Base-by-base conservation (phyloP, 2,113 vertebrate genomes). In the Spea bombifrons region DNA sequence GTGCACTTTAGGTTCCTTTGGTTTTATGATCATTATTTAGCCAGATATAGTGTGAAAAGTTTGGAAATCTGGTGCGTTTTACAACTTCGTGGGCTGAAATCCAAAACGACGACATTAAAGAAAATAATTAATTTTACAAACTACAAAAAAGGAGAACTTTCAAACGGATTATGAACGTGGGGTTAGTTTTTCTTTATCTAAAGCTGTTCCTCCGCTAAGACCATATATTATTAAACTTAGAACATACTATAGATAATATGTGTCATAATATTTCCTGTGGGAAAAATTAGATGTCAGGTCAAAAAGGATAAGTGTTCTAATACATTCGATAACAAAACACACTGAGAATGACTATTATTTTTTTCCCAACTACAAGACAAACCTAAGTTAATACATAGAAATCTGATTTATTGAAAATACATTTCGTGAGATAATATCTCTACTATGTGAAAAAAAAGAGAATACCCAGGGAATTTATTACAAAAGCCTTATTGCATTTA, bases 31-130 rank as follows among this genome's bases (percentile, higher is more conserved):
- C 52, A 15, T 64, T n/a, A 43, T 30, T 50, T 75, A 8, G 74
- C 30, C 63, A 64, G 66, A 55, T 75, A 53, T 7, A 53, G 74
- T 45, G 74, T 64, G 30, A 75, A 75, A 67, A 49, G 74, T 75
- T 75, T 44, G 74, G 63, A 66, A 75, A 66, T 48, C 66, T 75
- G 64, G 64, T 63, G 74, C 49, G 66, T 75, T 66, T 66, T 75
- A 75, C 74, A 75, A 49, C 43, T 8, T 16, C 5, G 9, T 43
- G 53, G 63, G 74, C 74, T 16, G 17, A 3, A 52, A 69, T 76
- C 75, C 75, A 76, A 61, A 52, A 68, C 50, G n/a, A 61, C 5
- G 53, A 48, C 52, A 76, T 55, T 75, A 75, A 57, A 67, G 17
- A 55, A 67, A 75, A 75, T 67, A 67, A 67, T 66, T 67, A 53